A percentile compares a stretch with the other conserved stretches of the same genome.
phyloP scores from a whole-genome alignment of 2,888 invertebrate genomes.

The Auanema freiburgensis region DNA sequence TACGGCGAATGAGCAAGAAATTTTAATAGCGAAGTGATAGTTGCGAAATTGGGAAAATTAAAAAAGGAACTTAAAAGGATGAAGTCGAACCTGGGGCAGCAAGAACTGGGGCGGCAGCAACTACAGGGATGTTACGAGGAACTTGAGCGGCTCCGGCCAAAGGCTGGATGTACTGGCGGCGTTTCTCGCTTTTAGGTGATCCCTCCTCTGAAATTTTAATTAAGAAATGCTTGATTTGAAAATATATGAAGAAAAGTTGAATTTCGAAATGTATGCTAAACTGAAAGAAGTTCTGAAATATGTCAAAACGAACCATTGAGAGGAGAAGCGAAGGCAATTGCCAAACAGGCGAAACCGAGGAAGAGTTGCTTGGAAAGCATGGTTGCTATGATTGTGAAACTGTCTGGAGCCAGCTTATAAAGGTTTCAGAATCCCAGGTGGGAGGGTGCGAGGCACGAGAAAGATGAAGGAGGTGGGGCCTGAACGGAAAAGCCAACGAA shows the following conservation, averaged over 20 bases:
- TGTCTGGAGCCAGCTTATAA: neutral
- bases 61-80: no score
- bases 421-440: no score
- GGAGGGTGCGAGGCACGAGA: no score
- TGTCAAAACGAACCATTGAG: conserved; percentile 25
- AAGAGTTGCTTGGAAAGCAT: conserved; percentile 25
- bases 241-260: neutral
- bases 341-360: conserved; percentile 27
- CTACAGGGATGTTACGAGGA: conserved; percentile 30
- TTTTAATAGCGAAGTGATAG: neutral
- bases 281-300: neutral
- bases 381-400: conserved; percentile 5
- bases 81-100: conserved; percentile 5
- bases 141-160: conserved; percentile 45
- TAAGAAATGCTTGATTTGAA: neutral
- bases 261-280: neutral
- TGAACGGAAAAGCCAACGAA: no score
- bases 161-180: conserved; percentile 55
- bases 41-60: no score
- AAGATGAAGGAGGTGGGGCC: no score
- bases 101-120: conserved; percentile 29
- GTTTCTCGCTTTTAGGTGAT: conserved; percentile 41
- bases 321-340: conserved; percentile 38
- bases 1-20: neutral
- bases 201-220: conserved; percentile 25